Evolutionary conservation across 2,888 invertebrate genomes (phyloP).

Genomic region (Amaurobius ferox): DNA sequence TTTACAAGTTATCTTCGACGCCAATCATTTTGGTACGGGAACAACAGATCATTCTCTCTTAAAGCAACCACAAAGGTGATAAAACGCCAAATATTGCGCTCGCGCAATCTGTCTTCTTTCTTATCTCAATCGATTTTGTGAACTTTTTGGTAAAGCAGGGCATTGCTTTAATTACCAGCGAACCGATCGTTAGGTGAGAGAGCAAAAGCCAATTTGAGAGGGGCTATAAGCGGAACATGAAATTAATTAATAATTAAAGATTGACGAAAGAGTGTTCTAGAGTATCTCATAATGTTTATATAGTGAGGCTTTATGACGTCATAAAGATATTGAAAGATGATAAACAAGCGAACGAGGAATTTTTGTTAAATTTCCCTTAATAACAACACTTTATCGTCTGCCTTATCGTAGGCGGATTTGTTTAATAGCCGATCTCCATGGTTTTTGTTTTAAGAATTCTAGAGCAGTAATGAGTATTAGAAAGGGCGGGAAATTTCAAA

Average conservation of each 20-base stretch:
- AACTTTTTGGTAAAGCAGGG: constrained; percentile 51
- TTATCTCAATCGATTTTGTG: constrained; percentile 52
- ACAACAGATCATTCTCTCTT: no score
- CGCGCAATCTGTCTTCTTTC: constrained; percentile 9
- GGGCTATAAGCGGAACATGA: constrained; percentile 60
- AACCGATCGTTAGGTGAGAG: constrained; percentile 57
- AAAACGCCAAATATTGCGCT: constrained; percentile 20
- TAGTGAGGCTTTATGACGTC: constrained; percentile 68
- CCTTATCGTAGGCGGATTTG: constrained; percentile 1
- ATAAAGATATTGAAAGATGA: constrained; percentile 65
- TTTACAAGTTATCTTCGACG: no score
- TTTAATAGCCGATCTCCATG: constrained; percentile 27
- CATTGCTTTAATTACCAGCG: constrained; percentile 56
- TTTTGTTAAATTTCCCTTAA: constrained; percentile 46
- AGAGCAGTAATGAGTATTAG: constrained; percentile 26
- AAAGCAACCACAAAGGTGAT: background rate
- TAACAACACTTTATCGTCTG: constrained; percentile 32
- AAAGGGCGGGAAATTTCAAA: background rate
- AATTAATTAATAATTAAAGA: constrained; percentile 71
- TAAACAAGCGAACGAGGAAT: constrained; percentile 54
- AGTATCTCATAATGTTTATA: constrained; percentile 70
- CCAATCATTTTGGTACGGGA: no score
- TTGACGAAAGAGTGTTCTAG: constrained; percentile 62
- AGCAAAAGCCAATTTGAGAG: constrained; percentile 57
- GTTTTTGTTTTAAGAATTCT: constrained; percentile 34